Evolutionary conservation across 2,113 vertebrate species (phyloP), one percentile per base, ranked within the genome.

Genomic region (Naja naja): DNA sequence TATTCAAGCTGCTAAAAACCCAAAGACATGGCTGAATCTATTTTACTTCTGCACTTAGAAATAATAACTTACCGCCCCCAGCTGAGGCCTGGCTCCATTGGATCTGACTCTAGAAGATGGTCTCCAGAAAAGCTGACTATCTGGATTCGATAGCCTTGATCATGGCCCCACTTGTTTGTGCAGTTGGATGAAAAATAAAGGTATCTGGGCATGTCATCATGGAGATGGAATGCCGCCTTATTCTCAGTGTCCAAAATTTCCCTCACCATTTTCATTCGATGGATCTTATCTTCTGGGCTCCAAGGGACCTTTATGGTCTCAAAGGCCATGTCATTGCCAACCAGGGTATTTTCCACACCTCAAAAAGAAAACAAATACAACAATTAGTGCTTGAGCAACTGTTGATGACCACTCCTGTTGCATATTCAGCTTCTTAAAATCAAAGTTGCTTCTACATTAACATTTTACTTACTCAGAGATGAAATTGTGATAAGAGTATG

Each of bases 111-210:
- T 0, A 98, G 99, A 0, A 99, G 25, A 27, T 98, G 98, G 1
- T 99, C 97, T 52, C 98, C 99, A 0, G 97, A 93, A 91, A 98
- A 98, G 89, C 98, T 99, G 95, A 96, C 94, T 85, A 98, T 97
- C 97, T 99, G 98, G 94, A 99, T 97, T 95, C 98, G 98, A 97
- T 99, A 99, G 3, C 98, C 98, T 0, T 98, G 98, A 60, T 98
- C 97, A 95, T 99, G 98, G 45, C 98, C 98, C 98, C 99, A 99
- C 45, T 97, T 96, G 94, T 99, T 99, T 69, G 96, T 98, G 95
- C 96, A 93, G 88, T 98, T 98, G 96, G 98, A 98, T 0, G 98
- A 98, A 0, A 99, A 98, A 96, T 98, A 99, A 88, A 99, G 96
- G 92, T 99, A 98, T 91, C 98, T 98, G 58, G 99, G 98, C 55